A percentile compares a stretch with the other conserved stretches of the same genome.
Conservation (phyloP, 2,797 vertebrate species). For the Enteromius viviparus region DNA sequence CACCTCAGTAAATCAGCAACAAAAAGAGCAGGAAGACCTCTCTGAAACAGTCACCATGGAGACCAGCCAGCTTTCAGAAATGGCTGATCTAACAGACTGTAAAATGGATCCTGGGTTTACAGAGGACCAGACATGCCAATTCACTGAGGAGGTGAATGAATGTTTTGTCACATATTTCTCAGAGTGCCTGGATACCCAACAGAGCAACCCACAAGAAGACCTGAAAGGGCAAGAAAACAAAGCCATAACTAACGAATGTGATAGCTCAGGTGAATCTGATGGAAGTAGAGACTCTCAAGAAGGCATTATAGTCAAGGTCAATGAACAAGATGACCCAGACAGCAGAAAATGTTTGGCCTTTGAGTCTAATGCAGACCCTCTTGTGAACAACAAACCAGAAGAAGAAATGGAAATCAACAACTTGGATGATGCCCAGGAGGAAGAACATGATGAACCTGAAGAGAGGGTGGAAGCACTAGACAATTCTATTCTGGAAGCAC, state of each 20-base stretch:
- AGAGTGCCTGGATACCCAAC: constrained; percentile 46
- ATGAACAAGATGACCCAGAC: constrained; percentile 66
- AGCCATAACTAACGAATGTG: constrained; percentile 20
- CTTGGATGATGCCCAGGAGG: constrained; percentile 1
- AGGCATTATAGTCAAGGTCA: constrained; percentile 58
- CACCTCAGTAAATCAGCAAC: constrained; percentile 70
- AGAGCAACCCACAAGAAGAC: constrained; percentile 24
- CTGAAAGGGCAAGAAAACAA: constrained; percentile 6
- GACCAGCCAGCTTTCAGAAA: constrained; percentile 75
- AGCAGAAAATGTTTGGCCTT: constrained; percentile 70
- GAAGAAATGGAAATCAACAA: constrained; percentile 36
- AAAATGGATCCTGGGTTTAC: constrained; percentile 69
- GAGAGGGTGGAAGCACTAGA: constrained; percentile 13
- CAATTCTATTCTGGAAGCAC: neutral
- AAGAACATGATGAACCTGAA: constrained; percentile 22
- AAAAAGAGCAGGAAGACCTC: constrained; percentile 63
- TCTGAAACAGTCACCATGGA: constrained; percentile 77
- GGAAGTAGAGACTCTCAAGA: constrained; percentile 30
- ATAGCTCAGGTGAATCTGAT: constrained; percentile 38
- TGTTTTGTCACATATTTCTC: constrained; percentile 34
- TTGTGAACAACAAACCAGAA: constrained; percentile 59
- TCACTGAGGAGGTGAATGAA: constrained; percentile 37
- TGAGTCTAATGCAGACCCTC: constrained; percentile 68
- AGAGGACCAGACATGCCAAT: constrained; percentile 43
- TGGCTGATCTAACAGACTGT: constrained; percentile 63